These are phyloP conservation scores for Geodia barretti DNA, from an alignment of 37 sponge, comb jelly and placozoan species.

Conservation along the genomic window DNA sequence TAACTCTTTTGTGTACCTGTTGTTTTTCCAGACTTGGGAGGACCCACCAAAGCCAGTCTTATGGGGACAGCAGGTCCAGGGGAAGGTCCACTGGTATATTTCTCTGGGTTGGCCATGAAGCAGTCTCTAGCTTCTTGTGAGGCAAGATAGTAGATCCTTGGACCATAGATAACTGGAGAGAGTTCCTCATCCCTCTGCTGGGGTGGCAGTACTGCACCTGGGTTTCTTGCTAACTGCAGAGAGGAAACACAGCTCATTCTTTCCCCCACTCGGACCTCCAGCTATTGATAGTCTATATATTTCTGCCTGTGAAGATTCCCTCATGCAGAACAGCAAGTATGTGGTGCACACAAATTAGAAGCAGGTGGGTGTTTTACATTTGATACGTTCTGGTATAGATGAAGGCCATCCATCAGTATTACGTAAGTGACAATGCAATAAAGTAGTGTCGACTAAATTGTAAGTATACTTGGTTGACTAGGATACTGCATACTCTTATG, in stretches of 20 bases:
- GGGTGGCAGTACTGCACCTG: constrained; percentile 30
- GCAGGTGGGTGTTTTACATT: too few species aligned
- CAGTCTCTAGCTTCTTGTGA: constrained; percentile 37
- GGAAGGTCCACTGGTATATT: constrained; percentile 54
- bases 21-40: constrained; percentile 94
- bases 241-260: too few species aligned
- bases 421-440: too few species aligned
- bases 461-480: too few species aligned
- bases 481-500: too few species aligned
- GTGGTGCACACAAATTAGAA: too few species aligned
- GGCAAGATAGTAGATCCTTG: constrained; percentile 70
- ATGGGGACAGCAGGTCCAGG: constrained; percentile 75
- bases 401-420: too few species aligned
- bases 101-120: constrained; percentile 83
- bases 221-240: constrained; percentile 23
- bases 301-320: too few species aligned
- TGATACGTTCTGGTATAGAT: too few species aligned
- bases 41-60: constrained; percentile 85
- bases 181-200: background rate
- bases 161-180: constrained; percentile 81
- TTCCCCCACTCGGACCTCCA: too few species aligned
- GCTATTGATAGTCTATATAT: background rate
- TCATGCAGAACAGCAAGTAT: too few species aligned
- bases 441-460: too few species aligned
- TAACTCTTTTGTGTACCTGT: constrained; percentile 50